These are phyloP conservation scores for Hermaeophaga mercurialis DNA, from an alignment of 2,888 invertebrate genomes.

Conservation along the genomic window DNA sequence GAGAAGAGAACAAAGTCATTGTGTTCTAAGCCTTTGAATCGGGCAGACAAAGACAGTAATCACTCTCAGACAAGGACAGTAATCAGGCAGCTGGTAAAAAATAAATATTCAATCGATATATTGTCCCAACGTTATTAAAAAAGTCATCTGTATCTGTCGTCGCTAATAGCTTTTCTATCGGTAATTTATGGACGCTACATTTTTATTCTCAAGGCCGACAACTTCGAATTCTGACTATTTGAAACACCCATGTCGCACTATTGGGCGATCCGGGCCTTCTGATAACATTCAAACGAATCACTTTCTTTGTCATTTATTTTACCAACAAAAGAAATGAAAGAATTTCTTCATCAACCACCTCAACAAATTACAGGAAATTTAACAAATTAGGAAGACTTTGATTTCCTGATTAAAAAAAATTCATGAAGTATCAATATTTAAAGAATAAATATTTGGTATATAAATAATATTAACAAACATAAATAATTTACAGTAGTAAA, in stretches of 20 bases:
- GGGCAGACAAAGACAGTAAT: conserved; percentile 26
- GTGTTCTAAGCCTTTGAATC: conserved; percentile 14
- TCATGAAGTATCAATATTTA: no score
- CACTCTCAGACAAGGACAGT: conserved; percentile 27
- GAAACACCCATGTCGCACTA: conserved; percentile 35
- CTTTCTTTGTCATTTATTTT: conserved; percentile 28
- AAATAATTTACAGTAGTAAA: no score
- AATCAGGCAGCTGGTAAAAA: conserved; percentile 33
- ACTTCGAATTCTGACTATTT: conserved; percentile 30
- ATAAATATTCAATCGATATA: conserved; percentile 31
- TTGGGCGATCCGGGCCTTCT: conserved; percentile 26
- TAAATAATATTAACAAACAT: no score
- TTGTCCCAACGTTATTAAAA: conserved; percentile 34
- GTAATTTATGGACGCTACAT: conserved; percentile 32
- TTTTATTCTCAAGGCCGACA: conserved; percentile 28
- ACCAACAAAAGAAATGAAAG: conserved; percentile 3
- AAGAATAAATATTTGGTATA: no score
- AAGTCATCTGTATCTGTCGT: conserved; percentile 35
- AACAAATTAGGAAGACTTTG: no score
- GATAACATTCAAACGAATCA: conserved; percentile 23
- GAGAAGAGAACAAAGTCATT: conserved; percentile 19
- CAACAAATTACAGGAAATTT: no score
- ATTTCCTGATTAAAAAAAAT: no score
- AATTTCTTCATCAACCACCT: neutral
- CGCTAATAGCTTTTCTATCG: conserved; percentile 33